Evolutionary conservation across 37 sponge, comb jelly and placozoan genomes (phyloP).

Genomic region (Hexactinellida sp.): DNA sequence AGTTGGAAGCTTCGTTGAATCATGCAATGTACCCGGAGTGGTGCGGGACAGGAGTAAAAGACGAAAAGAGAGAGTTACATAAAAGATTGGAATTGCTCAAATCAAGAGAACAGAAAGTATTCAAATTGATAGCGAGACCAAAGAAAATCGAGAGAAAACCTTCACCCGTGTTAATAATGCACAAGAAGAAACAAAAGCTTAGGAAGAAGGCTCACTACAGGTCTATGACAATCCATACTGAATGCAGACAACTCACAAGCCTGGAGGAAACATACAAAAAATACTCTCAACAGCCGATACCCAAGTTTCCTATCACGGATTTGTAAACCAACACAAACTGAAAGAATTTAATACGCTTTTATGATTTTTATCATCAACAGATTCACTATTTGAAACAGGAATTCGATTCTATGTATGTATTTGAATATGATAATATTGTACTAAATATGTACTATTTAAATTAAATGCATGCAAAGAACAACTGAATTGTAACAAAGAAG

Average conservation of each 20-base stretch:
- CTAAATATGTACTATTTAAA: not conserved
- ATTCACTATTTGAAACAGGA: not conserved
- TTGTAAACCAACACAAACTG: not conserved
- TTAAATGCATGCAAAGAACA: no score
- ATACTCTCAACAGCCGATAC: not conserved
- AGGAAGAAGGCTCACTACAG: not conserved
- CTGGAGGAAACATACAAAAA: not conserved
- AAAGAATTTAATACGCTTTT: not conserved
- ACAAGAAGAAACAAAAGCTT: not conserved
- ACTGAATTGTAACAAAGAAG: no score
- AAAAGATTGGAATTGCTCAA: not conserved
- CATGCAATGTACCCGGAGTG: not conserved
- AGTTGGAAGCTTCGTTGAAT: not conserved
- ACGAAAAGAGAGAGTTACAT: not conserved
- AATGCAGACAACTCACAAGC: not conserved
- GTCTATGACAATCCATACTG: not conserved
- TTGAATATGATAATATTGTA: not conserved
- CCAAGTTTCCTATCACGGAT: not conserved
- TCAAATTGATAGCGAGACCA: not conserved
- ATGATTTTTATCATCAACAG: not conserved
- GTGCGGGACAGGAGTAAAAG: not conserved
- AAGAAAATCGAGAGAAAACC: not conserved
- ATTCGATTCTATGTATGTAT: not conserved
- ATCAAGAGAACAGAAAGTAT: conserved; percentile 1
- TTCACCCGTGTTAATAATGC: not conserved